Evolutionary conservation across 2,888 invertebrate species (phyloP).

Genomic region (Polydrusus tereticollis): DNA sequence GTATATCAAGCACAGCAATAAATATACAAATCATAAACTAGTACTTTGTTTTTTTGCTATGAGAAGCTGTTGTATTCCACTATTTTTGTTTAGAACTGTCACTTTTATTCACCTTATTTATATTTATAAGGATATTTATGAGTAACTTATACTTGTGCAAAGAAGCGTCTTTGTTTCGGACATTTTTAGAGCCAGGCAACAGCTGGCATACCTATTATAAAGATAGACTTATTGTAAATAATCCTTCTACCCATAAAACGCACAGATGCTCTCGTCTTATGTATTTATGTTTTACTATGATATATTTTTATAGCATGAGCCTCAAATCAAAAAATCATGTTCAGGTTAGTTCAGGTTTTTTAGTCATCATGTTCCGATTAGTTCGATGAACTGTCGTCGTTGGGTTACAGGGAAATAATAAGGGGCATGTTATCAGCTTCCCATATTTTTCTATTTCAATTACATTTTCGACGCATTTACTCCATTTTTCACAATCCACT

Average conservation of each 20-base stretch:
- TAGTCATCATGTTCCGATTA: too few species aligned
- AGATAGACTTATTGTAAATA: neutral
- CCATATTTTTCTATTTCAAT: too few species aligned
- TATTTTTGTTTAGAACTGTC: neutral
- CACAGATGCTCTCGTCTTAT: too few species aligned
- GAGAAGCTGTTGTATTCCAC: neutral
- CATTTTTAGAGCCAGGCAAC: neutral
- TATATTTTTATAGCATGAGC: too few species aligned
- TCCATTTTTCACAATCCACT: too few species aligned
- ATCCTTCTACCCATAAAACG: neutral
- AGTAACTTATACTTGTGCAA: neutral
- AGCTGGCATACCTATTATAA: neutral
- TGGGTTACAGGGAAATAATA: too few species aligned
- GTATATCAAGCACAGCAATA: neutral
- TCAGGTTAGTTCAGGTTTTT: too few species aligned
- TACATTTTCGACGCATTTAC: too few species aligned
- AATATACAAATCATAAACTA: neutral
- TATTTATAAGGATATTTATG: slow-evolving; percentile 1
- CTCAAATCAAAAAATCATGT: too few species aligned
- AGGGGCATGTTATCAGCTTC: too few species aligned
- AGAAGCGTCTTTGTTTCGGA: neutral
- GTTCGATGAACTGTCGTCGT: too few species aligned
- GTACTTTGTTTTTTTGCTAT: neutral
- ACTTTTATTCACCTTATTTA: neutral
- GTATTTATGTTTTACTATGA: too few species aligned